Conservation (phyloP, 2,888 invertebrate species). For the Tipula vernalis region DNA sequence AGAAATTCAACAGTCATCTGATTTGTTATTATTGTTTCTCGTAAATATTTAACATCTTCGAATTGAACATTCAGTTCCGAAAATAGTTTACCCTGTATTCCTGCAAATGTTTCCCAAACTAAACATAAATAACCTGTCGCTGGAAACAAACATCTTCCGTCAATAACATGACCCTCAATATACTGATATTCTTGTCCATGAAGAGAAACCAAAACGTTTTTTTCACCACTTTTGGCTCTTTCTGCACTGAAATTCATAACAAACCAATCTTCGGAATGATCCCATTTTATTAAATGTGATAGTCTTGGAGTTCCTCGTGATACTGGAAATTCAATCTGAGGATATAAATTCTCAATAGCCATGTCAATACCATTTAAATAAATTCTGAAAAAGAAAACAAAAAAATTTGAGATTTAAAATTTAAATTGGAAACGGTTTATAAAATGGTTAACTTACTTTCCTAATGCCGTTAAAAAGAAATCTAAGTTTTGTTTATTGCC, state of each 20-base stretch:
- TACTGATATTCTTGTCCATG: constrained; percentile 55
- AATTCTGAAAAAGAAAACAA: too few relatives aligned
- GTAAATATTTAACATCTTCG: constrained; percentile 68
- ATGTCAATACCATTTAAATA: too few relatives aligned
- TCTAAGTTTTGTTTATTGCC: constrained; percentile 38
- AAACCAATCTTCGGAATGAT: constrained; percentile 68
- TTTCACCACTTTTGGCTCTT: constrained; percentile 53
- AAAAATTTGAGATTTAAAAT: too few relatives aligned
- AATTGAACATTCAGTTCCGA: constrained; percentile 39
- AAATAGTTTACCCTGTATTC: constrained; percentile 39
- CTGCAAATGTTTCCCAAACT: constrained; percentile 66
- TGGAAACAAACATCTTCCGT: constrained; percentile 53
- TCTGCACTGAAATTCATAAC: constrained; percentile 55
- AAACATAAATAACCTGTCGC: constrained; percentile 70
- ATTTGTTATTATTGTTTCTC: constrained; percentile 67
- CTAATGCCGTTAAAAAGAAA: constrained; percentile 34
- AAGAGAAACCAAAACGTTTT: constrained; percentile 45
- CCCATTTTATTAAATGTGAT: constrained; percentile 72
- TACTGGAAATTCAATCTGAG: constrained; percentile 53
- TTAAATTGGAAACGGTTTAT: too few relatives aligned
- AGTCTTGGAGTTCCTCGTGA: constrained; percentile 77
- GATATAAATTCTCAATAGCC: too few relatives aligned
- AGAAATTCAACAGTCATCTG: constrained; percentile 40
- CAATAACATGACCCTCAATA: constrained; percentile 69
- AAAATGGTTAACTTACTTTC: constrained; percentile 27